A percentile compares a stretch with the other conserved stretches of the same genome.
Evolutionary conservation across 2,113 vertebrate genomes (phyloP).

Genomic region (Cathartes aura): DNA sequence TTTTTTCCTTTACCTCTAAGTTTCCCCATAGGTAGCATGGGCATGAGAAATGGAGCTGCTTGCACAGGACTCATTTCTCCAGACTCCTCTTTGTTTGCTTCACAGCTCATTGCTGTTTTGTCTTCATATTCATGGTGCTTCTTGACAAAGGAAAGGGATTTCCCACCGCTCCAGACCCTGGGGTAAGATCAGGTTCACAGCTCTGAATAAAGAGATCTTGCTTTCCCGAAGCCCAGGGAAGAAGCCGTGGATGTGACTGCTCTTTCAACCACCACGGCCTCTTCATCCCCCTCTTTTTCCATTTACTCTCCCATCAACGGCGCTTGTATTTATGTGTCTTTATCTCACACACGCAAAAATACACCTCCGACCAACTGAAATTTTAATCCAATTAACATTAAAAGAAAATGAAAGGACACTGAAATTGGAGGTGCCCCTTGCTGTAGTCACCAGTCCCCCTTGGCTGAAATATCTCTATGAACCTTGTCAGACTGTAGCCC

Average conservation of each 20-base stretch:
- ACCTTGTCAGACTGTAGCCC: not conserved
- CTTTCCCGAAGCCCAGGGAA: not conserved
- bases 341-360: not conserved
- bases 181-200: not conserved
- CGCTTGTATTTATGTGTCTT: not conserved
- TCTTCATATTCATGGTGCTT: not conserved
- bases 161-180: not conserved
- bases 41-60: not conserved
- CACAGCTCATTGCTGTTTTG: not conserved
- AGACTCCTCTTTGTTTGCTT: not conserved
- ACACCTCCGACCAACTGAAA: not conserved
- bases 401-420: not conserved
- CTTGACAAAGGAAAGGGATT: not conserved
- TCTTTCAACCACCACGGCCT: fast-evolving
- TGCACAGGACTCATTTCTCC: not conserved
- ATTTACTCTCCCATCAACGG: not conserved
- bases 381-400: conserved; percentile 37
- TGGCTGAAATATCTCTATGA: not conserved
- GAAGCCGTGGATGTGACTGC: not conserved
- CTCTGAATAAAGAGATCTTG: not conserved
- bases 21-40: fast-evolving
- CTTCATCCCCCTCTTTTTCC: not conserved
- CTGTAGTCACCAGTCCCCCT: not conserved
- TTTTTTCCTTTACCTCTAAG: not conserved
- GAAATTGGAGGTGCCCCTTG: not conserved